Percentiles rank a stretch among this genome's conserved stretches.
These are phyloP conservation scores for Amphiprion percula DNA, from an alignment of 2,113 vertebrate species.

Conservation along the genomic window DNA sequence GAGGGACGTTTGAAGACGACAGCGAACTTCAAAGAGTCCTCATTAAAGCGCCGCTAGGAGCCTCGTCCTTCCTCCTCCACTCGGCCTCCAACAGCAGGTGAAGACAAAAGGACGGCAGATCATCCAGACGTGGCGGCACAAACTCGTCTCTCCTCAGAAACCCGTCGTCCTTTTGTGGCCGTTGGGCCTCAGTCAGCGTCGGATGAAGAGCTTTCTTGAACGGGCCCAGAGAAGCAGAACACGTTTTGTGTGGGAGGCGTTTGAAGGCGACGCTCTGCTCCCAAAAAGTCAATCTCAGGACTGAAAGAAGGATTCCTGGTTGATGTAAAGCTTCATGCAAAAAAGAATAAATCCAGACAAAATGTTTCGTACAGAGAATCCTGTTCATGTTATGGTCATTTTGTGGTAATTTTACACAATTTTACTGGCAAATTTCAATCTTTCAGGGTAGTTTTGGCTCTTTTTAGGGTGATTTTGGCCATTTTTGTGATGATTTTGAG, in stretches of 20 bases:
- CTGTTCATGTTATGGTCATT: no score
- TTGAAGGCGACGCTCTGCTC: slow-evolving; percentile 37
- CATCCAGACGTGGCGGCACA: slow-evolving; percentile 51
- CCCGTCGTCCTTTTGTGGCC: slow-evolving; percentile 55
- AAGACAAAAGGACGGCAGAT: slow-evolving; percentile 50
- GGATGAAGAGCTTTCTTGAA: slow-evolving; percentile 45
- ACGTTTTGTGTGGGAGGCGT: slow-evolving; percentile 31
- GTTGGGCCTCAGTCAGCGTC: slow-evolving; percentile 46
- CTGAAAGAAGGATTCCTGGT: neutral
- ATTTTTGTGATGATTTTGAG: no score
- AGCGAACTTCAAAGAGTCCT: slow-evolving; percentile 76
- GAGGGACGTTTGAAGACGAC: slow-evolving; percentile 62
- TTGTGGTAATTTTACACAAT: no score
- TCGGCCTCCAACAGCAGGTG: slow-evolving; percentile 68
- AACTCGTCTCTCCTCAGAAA: slow-evolving; percentile 43
- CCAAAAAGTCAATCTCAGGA: slow-evolving; percentile 48
- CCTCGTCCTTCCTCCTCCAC: slow-evolving; percentile 38
- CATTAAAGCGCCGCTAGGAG: slow-evolving; percentile 74
- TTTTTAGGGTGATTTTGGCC: no score
- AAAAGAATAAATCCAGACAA: no score
- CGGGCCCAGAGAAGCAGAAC: slow-evolving; percentile 61
- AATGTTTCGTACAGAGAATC: no score
- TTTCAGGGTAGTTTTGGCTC: no score
- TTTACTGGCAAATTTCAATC: no score
- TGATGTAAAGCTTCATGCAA: neutral